Percentiles rank a stretch among this genome's conserved stretches.
Conservation (phyloP, 92 coral and sea anemone genomes). For the Plumapathes pennacea region DNA sequence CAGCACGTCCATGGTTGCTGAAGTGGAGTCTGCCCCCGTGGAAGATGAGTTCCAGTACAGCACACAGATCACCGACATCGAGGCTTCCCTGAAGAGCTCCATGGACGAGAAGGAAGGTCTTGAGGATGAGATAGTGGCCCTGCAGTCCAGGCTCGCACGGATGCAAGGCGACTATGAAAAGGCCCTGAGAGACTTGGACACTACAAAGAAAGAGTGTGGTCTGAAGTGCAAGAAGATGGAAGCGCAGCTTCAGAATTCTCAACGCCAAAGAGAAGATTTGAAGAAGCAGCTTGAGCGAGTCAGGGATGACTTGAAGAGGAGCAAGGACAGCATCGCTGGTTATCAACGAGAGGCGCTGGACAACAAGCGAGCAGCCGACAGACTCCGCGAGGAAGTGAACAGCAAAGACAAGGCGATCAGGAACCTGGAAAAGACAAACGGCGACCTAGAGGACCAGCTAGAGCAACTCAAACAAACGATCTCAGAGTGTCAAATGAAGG, state of each 20-base stretch:
- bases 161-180: conserved; percentile 93
- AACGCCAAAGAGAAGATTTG: conserved; percentile 89
- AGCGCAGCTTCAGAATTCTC: conserved; percentile 85
- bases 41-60: conserved; percentile 66
- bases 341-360: conserved; percentile 75
- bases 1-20: conserved; percentile 53
- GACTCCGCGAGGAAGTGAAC: conserved; percentile 87
- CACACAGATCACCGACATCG: conserved; percentile 67
- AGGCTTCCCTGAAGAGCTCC: conserved; percentile 82
- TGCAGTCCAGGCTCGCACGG: conserved; percentile 80
- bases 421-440: conserved; percentile 79
- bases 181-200: conserved; percentile 82
- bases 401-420: conserved; percentile 85
- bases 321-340: conserved; percentile 66
- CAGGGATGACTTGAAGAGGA: conserved; percentile 85
- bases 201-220: conserved; percentile 87
- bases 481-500: conserved; percentile 80
- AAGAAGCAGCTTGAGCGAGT: conserved; percentile 87
- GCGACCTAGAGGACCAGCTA: conserved; percentile 82
- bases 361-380: conserved; percentile 92
- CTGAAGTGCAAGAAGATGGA: conserved; percentile 86
- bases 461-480: conserved; percentile 85
- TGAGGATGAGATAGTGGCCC: conserved; percentile 67
- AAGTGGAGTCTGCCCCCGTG: conserved; percentile 66
- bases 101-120: conserved; percentile 82